Evolutionary conservation across 2,113 vertebrate species (phyloP), one percentile per base, ranked within the genome.

Genomic region (Dermatemys mawii): DNA sequence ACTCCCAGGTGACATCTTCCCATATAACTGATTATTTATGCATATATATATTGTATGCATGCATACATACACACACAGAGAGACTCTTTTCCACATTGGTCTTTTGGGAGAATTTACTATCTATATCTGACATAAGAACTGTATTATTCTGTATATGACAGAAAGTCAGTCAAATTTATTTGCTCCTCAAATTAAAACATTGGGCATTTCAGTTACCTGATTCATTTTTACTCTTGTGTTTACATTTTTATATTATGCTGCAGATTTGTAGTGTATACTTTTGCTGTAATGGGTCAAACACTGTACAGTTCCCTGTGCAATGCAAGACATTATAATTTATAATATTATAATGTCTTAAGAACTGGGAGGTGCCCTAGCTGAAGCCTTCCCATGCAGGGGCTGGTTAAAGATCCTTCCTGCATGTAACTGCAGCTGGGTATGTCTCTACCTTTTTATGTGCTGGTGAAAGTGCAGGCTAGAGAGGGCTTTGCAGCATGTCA

Each of bases 141-240:
- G 90, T 96, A 97, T 96, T 95, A 96, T 94, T 96, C 96, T 93
- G n/a, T n/a, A n/a, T 97, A 97, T 96, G 95, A 94, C 96, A 96
- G 97, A 97, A 97, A 97, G 97, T 92, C 97, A 96, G 60, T 96
- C 93, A 97, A 97, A 97, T 97, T 94, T 96, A 95, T 95, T 93
- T 96, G 94, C 97, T 97, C 84, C 78, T 95, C 92, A 97, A 96
- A 96, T 97, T 96, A 96, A 97, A 97, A 94, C 93, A 96, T 94
- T 93, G 83, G 94, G 94, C 91, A 92, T 97, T 96, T 96, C 92
- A 96, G 97, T 97, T 95, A 83, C 97, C 97, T 97, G 95, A 93
- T 96, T 97, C n/a, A n/a, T 97, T 97, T 93, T 94, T 96, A 91
- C 94, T 96, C 95, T 46, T 46, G 90, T 81, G 94, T 97, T 96